Percentiles rank a stretch among this genome's conserved stretches.
Evolutionary conservation across 64 coral and sea anemone species (phyloP).

Genomic region (Porites australiensis): DNA sequence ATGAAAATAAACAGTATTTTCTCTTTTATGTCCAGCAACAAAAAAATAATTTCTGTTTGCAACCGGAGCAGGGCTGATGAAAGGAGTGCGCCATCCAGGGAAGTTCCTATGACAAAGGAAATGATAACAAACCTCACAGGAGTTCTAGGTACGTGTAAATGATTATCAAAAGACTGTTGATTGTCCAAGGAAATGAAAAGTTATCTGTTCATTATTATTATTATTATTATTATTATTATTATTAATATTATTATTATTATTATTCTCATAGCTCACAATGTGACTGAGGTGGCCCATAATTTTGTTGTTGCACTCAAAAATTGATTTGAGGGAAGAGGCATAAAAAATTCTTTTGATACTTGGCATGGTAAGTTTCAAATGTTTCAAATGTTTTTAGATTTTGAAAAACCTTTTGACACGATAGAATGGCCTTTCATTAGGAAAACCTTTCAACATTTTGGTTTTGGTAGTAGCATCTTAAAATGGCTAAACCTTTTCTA

Average conservation of each 20-base stretch:
- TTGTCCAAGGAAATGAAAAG: too few species aligned
- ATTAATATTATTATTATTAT: background rate
- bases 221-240: too few species aligned
- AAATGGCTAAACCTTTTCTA: too few species aligned
- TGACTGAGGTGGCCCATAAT: slow-evolving; percentile 40
- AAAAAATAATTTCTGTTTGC: slow-evolving; percentile 31
- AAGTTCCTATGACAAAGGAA: slow-evolving; percentile 67
- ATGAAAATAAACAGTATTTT: background rate
- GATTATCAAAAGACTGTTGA: too few species aligned
- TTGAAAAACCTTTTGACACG: too few species aligned
- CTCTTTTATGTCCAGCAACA: background rate
- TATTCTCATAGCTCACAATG: background rate
- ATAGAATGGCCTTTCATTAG: too few species aligned
- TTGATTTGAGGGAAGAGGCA: slow-evolving; percentile 43
- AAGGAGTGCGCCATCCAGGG: slow-evolving; percentile 33
- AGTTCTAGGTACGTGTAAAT: background rate
- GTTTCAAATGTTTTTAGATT: too few species aligned
- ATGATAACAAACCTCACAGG: slow-evolving; percentile 44
- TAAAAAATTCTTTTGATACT: slow-evolving; percentile 62
- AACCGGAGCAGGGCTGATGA: slow-evolving; percentile 20
- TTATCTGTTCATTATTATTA: too few species aligned
- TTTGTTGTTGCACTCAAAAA: slow-evolving; percentile 29
- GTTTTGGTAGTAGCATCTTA: too few species aligned
- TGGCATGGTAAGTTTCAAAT: slow-evolving; percentile 26
- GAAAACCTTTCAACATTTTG: too few species aligned